Evolutionary conservation across 2,888 invertebrate genomes (phyloP).

Genomic region (Galeopsomyia nigrocyanea): DNA sequence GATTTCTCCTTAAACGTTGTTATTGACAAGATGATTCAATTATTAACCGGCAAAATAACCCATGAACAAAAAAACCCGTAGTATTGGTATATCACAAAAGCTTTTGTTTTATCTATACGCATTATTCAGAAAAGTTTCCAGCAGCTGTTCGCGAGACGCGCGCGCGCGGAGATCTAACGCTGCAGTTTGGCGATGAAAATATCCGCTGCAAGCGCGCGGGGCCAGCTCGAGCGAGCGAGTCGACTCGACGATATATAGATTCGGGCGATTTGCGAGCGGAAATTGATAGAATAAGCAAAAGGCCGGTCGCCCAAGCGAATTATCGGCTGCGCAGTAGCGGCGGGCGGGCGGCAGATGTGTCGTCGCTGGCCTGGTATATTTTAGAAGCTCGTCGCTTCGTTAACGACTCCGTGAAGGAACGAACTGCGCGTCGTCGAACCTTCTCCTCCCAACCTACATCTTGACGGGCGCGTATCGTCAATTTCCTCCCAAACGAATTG

Average conservation of each 20-base stretch:
- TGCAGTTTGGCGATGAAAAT: no score
- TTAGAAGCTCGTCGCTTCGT: slow-evolving; percentile 51
- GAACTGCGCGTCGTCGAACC: slow-evolving; percentile 38
- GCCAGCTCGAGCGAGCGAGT: slow-evolving; percentile 16
- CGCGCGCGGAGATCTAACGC: no score
- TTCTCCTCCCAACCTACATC: not conserved
- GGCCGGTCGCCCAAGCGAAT: slow-evolving; percentile 56
- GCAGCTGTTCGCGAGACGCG: no score
- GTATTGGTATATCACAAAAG: no score
- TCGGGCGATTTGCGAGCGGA: slow-evolving; percentile 65
- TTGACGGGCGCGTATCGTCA: not conserved
- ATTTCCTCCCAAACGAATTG: slow-evolving; percentile 41
- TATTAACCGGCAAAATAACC: no score
- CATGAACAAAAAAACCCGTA: no score
- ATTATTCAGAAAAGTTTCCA: no score
- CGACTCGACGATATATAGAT: slow-evolving; percentile 64
- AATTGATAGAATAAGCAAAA: slow-evolving; percentile 60
- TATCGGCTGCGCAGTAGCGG: slow-evolving; percentile 48
- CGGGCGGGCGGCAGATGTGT: slow-evolving; percentile 48
- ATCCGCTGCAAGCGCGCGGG: no score
- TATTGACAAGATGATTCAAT: no score
- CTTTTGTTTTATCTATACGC: no score
- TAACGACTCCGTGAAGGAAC: slow-evolving; percentile 53
- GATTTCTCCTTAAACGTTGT: no score
- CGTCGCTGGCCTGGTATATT: slow-evolving; percentile 41